phyloP scores from a whole-genome alignment of 2,888 invertebrate genomes.

The Cephus runcator region DNA sequence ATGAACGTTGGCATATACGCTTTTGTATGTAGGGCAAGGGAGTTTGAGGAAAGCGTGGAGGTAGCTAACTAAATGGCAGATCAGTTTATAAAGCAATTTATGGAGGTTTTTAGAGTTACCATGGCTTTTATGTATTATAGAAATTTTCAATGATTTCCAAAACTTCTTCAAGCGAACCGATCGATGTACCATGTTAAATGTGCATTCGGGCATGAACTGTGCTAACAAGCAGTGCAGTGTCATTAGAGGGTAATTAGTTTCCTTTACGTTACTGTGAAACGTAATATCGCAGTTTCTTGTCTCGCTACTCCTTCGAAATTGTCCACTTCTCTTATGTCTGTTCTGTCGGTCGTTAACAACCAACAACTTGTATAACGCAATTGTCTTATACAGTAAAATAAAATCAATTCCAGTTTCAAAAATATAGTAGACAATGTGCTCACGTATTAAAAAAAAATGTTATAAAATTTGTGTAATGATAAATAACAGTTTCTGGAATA shows the following conservation, averaged over 20 bases:
- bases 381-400: neutral
- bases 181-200: neutral
- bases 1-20: neutral
- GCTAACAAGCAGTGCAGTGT: neutral
- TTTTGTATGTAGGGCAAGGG: neutral
- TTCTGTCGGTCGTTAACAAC: neutral
- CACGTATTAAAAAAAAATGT: neutral
- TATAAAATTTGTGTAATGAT: neutral
- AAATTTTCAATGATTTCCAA: neutral
- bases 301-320: neutral
- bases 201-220: neutral
- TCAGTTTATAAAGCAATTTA: neutral
- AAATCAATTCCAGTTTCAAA: neutral
- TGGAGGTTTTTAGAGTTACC: neutral
- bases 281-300: conserved; percentile 24
- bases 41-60: neutral
- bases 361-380: neutral
- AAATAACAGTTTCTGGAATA: neutral
- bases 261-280: conserved; percentile 27
- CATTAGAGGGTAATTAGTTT: conserved; percentile 29
- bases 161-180: neutral
- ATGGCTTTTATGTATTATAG: neutral
- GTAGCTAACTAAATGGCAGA: neutral
- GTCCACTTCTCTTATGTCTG: neutral
- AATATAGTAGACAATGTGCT: neutral